These are phyloP conservation scores for Zosterops borbonicus DNA, from an alignment of 2,113 vertebrate genomes.

Conservation along the genomic window DNA sequence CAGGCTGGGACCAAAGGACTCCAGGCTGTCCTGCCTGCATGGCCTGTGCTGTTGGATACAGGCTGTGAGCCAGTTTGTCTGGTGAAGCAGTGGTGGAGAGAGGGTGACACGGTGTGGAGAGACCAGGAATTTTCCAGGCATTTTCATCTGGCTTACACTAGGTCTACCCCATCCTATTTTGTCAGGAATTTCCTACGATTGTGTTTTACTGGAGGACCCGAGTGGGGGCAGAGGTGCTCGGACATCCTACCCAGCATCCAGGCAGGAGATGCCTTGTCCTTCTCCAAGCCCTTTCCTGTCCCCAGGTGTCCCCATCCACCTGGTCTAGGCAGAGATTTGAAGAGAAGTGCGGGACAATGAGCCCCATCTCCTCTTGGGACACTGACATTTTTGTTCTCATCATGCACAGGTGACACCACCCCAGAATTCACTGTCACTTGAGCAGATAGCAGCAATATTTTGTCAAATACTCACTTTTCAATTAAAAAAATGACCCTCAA, in stretches of 20 bases:
- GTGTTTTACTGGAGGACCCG: neutral
- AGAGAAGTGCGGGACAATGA: neutral
- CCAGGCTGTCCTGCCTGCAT: neutral
- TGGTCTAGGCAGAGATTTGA: neutral
- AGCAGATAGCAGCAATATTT: neutral
- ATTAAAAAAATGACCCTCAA: neutral
- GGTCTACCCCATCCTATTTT: neutral
- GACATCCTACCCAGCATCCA: neutral
- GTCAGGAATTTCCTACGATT: neutral
- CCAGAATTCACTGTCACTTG: neutral
- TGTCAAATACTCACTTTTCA: neutral
- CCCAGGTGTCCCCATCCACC: neutral
- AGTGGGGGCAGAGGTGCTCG: neutral
- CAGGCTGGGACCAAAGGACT: neutral
- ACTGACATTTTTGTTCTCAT: neutral
- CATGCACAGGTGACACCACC: neutral
- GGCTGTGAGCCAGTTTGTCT: neutral
- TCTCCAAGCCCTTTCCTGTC: neutral
- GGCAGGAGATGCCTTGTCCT: neutral
- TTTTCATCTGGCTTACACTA: neutral
- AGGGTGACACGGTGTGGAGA: conserved; percentile 64
- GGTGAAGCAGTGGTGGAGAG: neutral
- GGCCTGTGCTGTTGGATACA: neutral
- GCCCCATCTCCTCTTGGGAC: neutral
- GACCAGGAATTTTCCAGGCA: conserved; percentile 5